These are phyloP conservation scores for Solenopsis invicta DNA, from an alignment of 1,140 invertebrate genomes.

Conservation along the genomic window DNA sequence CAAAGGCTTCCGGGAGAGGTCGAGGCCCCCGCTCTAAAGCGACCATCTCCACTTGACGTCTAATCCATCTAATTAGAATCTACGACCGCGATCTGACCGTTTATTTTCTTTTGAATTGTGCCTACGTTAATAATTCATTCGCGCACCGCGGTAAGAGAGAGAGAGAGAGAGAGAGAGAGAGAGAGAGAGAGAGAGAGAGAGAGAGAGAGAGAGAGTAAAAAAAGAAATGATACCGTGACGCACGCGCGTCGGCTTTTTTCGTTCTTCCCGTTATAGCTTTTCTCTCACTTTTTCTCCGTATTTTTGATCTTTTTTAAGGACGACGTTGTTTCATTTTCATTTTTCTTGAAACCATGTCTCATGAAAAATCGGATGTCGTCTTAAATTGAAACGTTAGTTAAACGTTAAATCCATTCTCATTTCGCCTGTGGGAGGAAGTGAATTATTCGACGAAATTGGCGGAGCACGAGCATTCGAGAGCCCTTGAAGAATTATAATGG, in stretches of 20 bases:
- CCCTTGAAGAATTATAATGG: conserved; percentile 33
- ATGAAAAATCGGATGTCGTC: not conserved
- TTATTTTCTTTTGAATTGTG: conserved; percentile 8
- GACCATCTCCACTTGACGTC: conserved; percentile 10
- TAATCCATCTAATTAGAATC: conserved; percentile 68
- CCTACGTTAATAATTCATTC: conserved; percentile 60
- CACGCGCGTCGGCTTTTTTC: too few species aligned
- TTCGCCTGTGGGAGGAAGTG: not conserved
- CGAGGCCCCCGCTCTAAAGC: conserved; percentile 26
- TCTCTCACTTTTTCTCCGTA: not conserved
- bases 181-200: too few species aligned
- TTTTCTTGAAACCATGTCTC: not conserved
- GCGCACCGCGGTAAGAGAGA: too few species aligned
- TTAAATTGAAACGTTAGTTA: not conserved
- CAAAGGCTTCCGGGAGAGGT: conserved; percentile 49
- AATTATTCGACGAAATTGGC: not conserved
- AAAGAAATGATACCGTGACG: not conserved
- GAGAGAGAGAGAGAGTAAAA: too few species aligned
- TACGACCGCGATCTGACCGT: not conserved
- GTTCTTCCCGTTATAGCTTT: not conserved
- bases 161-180: too few species aligned
- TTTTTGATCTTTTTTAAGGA: not conserved
- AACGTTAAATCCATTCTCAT: conserved; percentile 24
- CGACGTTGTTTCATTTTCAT: not conserved
- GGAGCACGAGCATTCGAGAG: conserved; percentile 11